Evolutionary conservation across 2,797 vertebrate genomes (phyloP).

Genomic region (Borostomias antarcticus): DNA sequence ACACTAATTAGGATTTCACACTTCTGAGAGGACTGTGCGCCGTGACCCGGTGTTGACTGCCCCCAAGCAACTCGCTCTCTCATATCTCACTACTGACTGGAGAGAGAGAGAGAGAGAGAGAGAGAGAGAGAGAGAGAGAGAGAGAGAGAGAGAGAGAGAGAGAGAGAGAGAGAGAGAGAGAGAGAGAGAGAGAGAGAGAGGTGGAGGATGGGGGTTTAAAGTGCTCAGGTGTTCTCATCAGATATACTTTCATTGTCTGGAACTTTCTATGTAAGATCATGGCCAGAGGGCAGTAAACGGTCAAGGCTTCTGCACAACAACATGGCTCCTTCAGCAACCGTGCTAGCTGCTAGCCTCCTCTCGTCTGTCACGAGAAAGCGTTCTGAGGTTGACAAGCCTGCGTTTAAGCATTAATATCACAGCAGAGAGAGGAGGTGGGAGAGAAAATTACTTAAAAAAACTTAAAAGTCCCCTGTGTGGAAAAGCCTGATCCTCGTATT

Average conservation of each 20-base stretch:
- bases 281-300: too few relatives aligned
- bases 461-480: slow-evolving; percentile 17
- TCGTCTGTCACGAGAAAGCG: slow-evolving; percentile 24
- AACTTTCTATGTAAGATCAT: too few relatives aligned
- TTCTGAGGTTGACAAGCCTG: slow-evolving; percentile 9
- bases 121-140: not conserved
- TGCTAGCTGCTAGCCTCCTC: too few relatives aligned
- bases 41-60: too few relatives aligned
- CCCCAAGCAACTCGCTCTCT: too few relatives aligned
- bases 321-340: too few relatives aligned
- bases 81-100: too few relatives aligned
- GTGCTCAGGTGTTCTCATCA: too few relatives aligned
- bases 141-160: not conserved
- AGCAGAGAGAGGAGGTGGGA: slow-evolving; percentile 15
- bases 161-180: not conserved
- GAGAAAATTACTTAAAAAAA: slow-evolving; percentile 28
- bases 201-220: slow-evolving; percentile 43
- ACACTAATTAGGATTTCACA: slow-evolving; percentile 71
- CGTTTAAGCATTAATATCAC: slow-evolving; percentile 15
- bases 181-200: slow-evolving; percentile 52
- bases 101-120: not conserved
- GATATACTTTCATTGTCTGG: too few relatives aligned
- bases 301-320: too few relatives aligned
- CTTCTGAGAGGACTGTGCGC: slow-evolving; percentile 58
- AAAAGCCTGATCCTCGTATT: slow-evolving; percentile 25